phyloP scores from a whole-genome alignment of 1,140 invertebrate species.

The Drosophila rhopaloa region DNA sequence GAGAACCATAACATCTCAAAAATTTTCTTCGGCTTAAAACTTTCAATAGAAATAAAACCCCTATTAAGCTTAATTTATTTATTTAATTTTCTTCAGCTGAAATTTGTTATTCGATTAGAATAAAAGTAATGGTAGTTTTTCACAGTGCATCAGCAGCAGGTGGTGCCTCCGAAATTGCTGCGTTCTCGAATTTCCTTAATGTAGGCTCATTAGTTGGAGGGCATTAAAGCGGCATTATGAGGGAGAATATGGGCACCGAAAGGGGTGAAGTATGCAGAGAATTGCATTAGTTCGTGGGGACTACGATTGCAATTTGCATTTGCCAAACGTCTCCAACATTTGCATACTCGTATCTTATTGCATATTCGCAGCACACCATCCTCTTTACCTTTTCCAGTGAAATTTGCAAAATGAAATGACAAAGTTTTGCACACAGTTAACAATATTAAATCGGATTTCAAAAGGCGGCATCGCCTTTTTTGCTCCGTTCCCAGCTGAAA shows the following conservation, averaged over 20 bases:
- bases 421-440: conserved; percentile 82
- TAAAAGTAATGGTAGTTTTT: neutral
- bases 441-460: conserved; percentile 83
- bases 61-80: too few relatives aligned
- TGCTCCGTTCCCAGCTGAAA: conserved; percentile 45
- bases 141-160: conserved; percentile 44
- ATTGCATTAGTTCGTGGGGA: conserved; percentile 24
- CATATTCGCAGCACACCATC: conserved; percentile 11
- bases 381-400: conserved; percentile 33
- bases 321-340: conserved; percentile 69
- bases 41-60: too few relatives aligned
- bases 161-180: conserved; percentile 54
- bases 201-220: conserved; percentile 79
- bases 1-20: too few relatives aligned
- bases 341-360: conserved; percentile 63
- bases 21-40: too few relatives aligned
- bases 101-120: too few relatives aligned
- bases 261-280: conserved; percentile 1
- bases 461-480: conserved; percentile 44
- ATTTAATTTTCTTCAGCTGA: too few relatives aligned
- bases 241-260: conserved; percentile 10
- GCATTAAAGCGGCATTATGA: conserved; percentile 76
- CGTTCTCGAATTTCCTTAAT: conserved; percentile 74
- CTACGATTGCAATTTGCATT: conserved; percentile 45
- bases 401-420: conserved; percentile 76